A percentile compares a stretch with the other conserved stretches of the same genome.
phyloP scores from a whole-genome alignment of 2,888 invertebrate species.

The Chaetoderma sp. region DNA sequence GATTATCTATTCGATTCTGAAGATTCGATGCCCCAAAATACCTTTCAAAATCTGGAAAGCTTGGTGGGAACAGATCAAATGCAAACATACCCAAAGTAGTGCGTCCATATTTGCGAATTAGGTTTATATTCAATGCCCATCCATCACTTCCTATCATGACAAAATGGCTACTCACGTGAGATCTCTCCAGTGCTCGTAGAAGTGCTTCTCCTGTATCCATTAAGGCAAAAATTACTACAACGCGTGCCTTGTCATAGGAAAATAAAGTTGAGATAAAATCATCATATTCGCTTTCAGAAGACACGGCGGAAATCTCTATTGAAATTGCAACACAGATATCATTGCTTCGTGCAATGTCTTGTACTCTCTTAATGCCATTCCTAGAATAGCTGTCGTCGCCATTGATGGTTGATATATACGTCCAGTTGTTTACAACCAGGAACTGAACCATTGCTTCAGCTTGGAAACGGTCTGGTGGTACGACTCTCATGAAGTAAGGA shows the following conservation, averaged over 20 bases:
- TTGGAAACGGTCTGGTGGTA: slow-evolving; percentile 49
- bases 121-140: slow-evolving; percentile 33
- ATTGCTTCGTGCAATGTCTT: slow-evolving; percentile 18
- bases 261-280: slow-evolving; percentile 22
- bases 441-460: slow-evolving; percentile 42
- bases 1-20: slow-evolving; percentile 34
- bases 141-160: slow-evolving; percentile 57
- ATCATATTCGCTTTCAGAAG: slow-evolving; percentile 13
- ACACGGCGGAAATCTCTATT: slow-evolving; percentile 12
- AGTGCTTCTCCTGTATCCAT: slow-evolving; percentile 40
- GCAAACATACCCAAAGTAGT: slow-evolving; percentile 44
- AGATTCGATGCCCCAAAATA: slow-evolving; percentile 47
- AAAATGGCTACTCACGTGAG: slow-evolving; percentile 37
- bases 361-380: slow-evolving; percentile 38
- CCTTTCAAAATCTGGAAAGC: slow-evolving; percentile 37
- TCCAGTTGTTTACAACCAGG: slow-evolving; percentile 75
- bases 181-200: slow-evolving; percentile 35
- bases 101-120: slow-evolving; percentile 36
- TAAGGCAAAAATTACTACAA: slow-evolving; percentile 49
- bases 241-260: slow-evolving; percentile 31
- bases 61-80: slow-evolving; percentile 27
- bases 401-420: slow-evolving; percentile 81
- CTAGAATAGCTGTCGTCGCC: slow-evolving; percentile 74
- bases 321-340: slow-evolving; percentile 44
- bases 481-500: slow-evolving; percentile 53